Conservation (phyloP, 2,888 invertebrate species). For the Melangyna quadrimaculata region DNA sequence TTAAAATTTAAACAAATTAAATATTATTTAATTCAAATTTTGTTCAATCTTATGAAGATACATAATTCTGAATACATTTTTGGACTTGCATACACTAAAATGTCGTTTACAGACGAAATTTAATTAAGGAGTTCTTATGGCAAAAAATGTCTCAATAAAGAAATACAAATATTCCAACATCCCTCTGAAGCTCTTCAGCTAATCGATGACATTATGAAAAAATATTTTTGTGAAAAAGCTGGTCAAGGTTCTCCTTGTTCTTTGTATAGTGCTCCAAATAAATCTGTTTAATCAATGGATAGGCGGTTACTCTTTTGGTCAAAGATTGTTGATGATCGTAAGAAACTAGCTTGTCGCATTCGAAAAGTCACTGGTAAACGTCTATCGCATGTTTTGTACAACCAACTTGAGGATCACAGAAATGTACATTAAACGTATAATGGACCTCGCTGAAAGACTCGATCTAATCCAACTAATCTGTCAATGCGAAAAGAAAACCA, state of each 20-base stretch:
- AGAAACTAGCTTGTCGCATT: slow-evolving; percentile 41
- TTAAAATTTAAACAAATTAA: no score
- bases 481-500: background rate
- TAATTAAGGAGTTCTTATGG: background rate
- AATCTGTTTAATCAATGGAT: slow-evolving; percentile 46
- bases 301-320: slow-evolving; percentile 24
- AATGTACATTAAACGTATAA: slow-evolving; percentile 44
- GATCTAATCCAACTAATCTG: slow-evolving; percentile 31
- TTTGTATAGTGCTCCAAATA: slow-evolving; percentile 23
- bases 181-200: background rate
- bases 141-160: background rate
- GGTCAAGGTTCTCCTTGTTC: slow-evolving; percentile 40
- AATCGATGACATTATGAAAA: slow-evolving; percentile 56
- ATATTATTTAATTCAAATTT: background rate
- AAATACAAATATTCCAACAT: background rate
- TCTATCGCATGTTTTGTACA: slow-evolving; percentile 44
- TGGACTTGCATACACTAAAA: background rate
- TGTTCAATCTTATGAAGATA: background rate
- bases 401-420: slow-evolving; percentile 40
- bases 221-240: slow-evolving; percentile 42
- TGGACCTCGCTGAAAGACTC: slow-evolving; percentile 38
- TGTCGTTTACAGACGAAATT: background rate
- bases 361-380: slow-evolving; percentile 42
- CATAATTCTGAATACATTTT: background rate
- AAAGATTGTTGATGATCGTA: slow-evolving; percentile 43